These are phyloP conservation scores for Eupeodes corollae DNA, from an alignment of 1,140 invertebrate genomes.

Conservation along the genomic window DNA sequence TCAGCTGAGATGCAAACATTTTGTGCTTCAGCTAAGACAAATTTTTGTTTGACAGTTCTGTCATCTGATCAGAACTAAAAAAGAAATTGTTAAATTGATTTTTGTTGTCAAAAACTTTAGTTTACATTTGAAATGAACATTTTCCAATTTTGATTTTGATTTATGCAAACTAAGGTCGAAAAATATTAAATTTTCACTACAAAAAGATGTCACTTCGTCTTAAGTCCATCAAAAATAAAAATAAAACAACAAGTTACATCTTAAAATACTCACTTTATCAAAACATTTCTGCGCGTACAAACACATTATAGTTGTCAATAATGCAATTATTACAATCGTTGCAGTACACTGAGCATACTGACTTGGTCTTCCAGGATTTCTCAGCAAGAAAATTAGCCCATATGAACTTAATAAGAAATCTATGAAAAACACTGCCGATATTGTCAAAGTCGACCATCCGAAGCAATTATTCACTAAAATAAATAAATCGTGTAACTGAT, in stretches of 20 bases:
- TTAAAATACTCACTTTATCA: constrained; percentile 8
- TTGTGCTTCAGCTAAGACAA: too few relatives aligned
- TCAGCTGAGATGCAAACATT: too few relatives aligned
- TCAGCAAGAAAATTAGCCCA: constrained; percentile 16
- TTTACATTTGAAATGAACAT: too few relatives aligned
- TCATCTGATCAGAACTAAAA: too few relatives aligned
- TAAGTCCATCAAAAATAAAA: neutral
- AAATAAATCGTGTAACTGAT: constrained; percentile 1
- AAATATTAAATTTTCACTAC: too few relatives aligned
- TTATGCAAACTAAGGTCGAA: too few relatives aligned
- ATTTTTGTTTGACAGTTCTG: too few relatives aligned
- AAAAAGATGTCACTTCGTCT: too few relatives aligned
- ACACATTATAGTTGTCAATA: constrained; percentile 15
- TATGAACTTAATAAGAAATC: constrained; percentile 19
- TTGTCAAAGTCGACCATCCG: constrained; percentile 17
- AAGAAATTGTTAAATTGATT: too few relatives aligned
- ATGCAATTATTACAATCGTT: constrained; percentile 9
- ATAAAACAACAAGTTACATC: neutral
- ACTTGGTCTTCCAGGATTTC: neutral
- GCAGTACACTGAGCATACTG: constrained; percentile 2
- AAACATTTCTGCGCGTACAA: constrained; percentile 23
- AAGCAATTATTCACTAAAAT: constrained; percentile 11
- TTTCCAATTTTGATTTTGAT: too few relatives aligned
- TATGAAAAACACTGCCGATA: constrained; percentile 16
- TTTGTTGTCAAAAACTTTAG: too few relatives aligned